Percentiles rank a stretch among this genome's conserved stretches.
phyloP scores from a whole-genome alignment of 2,888 invertebrate genomes.

The Eutolmus rufibarbis region DNA sequence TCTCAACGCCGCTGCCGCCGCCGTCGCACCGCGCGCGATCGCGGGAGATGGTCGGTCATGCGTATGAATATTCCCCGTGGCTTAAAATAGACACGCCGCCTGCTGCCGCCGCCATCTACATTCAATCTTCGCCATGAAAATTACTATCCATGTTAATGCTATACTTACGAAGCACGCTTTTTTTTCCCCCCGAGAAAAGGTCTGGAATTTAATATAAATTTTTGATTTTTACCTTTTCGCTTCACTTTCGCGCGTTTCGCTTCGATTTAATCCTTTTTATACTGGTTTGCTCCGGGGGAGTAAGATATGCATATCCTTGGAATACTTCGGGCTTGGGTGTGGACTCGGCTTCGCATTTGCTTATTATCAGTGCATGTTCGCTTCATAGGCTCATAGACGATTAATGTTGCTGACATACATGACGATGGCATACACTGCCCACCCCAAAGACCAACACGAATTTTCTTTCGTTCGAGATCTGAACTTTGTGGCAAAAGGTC shows the following conservation, averaged over 20 bases:
- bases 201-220: background rate
- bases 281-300: background rate
- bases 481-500: background rate
- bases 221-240: background rate
- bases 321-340: background rate
- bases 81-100: conserved; percentile 35
- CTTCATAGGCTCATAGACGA: background rate
- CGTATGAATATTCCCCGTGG: conserved; percentile 19
- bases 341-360: background rate
- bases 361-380: background rate
- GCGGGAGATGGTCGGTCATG: conserved; percentile 31
- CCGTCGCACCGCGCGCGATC: background rate
- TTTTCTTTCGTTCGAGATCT: background rate
- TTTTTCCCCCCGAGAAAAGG: background rate
- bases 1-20: background rate
- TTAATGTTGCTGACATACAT: background rate
- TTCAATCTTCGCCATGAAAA: conserved; percentile 28
- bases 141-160: conserved; percentile 15
- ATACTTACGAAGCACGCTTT: background rate
- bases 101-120: conserved; percentile 4
- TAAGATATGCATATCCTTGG: background rate
- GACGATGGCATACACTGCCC: background rate
- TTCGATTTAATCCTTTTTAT: background rate
- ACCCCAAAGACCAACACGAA: background rate
- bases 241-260: background rate